These are phyloP conservation scores for Clanis bilineata DNA, from an alignment of 2,888 invertebrate genomes.

Conservation along the genomic window DNA sequence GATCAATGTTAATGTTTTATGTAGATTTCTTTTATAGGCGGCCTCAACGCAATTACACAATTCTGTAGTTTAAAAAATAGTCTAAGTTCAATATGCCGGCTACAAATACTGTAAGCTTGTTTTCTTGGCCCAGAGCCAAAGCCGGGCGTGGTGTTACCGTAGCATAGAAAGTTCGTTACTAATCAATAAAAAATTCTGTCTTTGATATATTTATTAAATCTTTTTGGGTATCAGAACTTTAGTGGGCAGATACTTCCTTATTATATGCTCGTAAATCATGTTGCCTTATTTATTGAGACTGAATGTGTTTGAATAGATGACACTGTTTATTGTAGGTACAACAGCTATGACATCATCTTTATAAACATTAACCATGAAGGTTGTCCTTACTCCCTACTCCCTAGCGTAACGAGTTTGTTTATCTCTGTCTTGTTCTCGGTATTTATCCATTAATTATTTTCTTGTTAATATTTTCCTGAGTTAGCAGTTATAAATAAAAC, in stretches of 20 bases:
- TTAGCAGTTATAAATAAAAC: neutral
- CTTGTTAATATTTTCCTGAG: neutral
- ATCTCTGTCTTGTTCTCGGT: neutral
- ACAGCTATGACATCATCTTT: constrained; percentile 47
- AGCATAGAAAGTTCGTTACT: constrained; percentile 38
- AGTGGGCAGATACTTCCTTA: neutral
- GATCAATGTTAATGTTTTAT: constrained; percentile 13
- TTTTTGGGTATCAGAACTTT: neutral
- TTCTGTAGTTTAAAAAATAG: constrained; percentile 18
- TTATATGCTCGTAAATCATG: neutral
- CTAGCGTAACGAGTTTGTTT: constrained; percentile 28
- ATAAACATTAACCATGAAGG: constrained; percentile 35
- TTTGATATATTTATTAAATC: neutral
- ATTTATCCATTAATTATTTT: neutral
- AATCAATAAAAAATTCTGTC: constrained; percentile 22
- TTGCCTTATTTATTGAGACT: constrained; percentile 24
- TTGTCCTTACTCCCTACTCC: constrained; percentile 19
- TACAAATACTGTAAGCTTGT: constrained; percentile 50
- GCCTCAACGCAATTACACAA: too few species aligned
- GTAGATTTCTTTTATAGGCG: too few species aligned
- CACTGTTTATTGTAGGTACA: constrained; percentile 28
- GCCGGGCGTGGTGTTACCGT: constrained; percentile 55
- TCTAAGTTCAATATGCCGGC: constrained; percentile 43
- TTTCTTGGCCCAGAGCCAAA: constrained; percentile 66
- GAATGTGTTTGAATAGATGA: too few species aligned